Percentiles rank a stretch among this genome's conserved stretches.
These are phyloP conservation scores for Chaetodon trifasciatus DNA, from an alignment of 2,797 vertebrate genomes.

Conservation along the genomic window DNA sequence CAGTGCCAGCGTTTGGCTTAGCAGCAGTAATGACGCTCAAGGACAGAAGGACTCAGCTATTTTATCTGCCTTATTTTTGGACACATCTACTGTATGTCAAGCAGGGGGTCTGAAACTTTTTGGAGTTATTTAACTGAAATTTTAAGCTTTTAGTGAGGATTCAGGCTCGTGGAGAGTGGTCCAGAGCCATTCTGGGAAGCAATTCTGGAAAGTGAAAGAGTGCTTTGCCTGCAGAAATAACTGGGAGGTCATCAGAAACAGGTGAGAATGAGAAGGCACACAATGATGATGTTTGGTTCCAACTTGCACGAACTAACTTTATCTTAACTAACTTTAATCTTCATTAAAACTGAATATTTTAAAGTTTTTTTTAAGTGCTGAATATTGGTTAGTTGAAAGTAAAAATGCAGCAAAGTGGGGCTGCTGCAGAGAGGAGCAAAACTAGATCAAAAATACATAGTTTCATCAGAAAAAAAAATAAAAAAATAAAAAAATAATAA, in stretches of 20 bases:
- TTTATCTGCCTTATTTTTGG: conserved; percentile 69
- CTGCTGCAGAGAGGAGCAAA: background rate
- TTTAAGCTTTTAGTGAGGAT: conserved; percentile 55
- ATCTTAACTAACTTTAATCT: background rate
- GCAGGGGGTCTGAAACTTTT: conserved; percentile 47
- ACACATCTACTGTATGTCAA: conserved; percentile 42
- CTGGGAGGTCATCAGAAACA: conserved; percentile 12
- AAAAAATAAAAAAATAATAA: too few relatives aligned
- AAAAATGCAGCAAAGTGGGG: background rate
- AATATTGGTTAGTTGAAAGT: background rate
- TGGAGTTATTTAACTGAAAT: conserved; percentile 51
- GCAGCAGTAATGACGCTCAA: conserved; percentile 53
- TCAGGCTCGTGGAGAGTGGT: conserved; percentile 23
- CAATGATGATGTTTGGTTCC: conserved; percentile 21
- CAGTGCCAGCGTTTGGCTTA: conserved; percentile 64
- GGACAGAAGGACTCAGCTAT: conserved; percentile 63
- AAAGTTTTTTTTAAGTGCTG: background rate
- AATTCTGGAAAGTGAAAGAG: conserved; percentile 14
- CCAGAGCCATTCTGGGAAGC: conserved; percentile 37
- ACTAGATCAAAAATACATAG: background rate
- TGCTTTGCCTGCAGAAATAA: conserved; percentile 28
- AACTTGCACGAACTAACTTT: background rate
- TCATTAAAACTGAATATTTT: conserved; percentile 12
- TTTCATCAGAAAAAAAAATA: background rate
- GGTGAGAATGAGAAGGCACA: conserved; percentile 24